A percentile compares a stretch with the other conserved stretches of the same genome.
These are phyloP conservation scores for Sinonovacula constricta DNA, from an alignment of 1,140 invertebrate genomes.

Conservation along the genomic window DNA sequence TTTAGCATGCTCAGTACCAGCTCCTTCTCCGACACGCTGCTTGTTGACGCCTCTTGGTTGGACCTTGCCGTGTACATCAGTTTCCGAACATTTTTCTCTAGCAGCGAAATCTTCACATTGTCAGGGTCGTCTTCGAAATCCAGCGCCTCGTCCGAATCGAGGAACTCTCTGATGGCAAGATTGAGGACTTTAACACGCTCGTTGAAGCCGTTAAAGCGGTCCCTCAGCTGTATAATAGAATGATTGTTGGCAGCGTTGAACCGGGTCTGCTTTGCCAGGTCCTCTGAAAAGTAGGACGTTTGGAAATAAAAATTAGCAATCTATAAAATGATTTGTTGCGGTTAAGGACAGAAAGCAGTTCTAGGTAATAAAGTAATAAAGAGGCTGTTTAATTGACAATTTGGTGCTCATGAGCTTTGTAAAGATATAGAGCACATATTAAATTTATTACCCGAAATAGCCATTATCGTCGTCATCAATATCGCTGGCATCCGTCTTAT, in stretches of 20 bases:
- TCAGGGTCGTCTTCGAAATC: constrained; percentile 14
- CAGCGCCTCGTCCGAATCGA: constrained; percentile 24
- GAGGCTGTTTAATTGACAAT: too few relatives aligned
- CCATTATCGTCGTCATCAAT: too few relatives aligned
- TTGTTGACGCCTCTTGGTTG: constrained; percentile 32
- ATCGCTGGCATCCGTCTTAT: too few relatives aligned
- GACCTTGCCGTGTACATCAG: constrained; percentile 30
- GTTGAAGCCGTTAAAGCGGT: constrained; percentile 41
- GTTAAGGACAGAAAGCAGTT: too few relatives aligned
- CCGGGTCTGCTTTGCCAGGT: constrained; percentile 34
- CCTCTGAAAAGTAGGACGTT: too few relatives aligned
- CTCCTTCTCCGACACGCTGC: constrained; percentile 26
- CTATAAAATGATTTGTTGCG: too few relatives aligned
- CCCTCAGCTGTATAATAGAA: constrained; percentile 41
- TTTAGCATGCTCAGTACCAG: constrained; percentile 24
- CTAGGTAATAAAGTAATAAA: too few relatives aligned
- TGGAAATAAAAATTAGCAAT: too few relatives aligned
- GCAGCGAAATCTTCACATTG: constrained; percentile 31
- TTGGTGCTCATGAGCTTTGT: too few relatives aligned
- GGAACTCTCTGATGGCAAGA: constrained; percentile 35
- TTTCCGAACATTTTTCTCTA: constrained; percentile 45
- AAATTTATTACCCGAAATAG: too few relatives aligned
- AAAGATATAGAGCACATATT: too few relatives aligned
- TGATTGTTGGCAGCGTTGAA: constrained; percentile 48
- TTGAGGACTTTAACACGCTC: constrained; percentile 36